phyloP scores from a whole-genome alignment of 2,888 invertebrate species.

The Acronicta psi region DNA sequence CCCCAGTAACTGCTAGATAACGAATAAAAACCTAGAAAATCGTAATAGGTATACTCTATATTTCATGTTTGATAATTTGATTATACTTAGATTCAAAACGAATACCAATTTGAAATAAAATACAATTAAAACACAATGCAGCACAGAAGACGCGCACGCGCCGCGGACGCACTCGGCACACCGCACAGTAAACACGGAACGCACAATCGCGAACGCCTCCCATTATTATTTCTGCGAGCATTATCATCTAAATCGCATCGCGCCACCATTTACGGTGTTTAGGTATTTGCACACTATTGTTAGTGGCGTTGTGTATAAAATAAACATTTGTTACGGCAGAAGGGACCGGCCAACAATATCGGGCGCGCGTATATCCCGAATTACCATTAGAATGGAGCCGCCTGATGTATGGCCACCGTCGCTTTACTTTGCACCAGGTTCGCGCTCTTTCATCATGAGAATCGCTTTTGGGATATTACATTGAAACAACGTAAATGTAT shows the following conservation, averaged over 20 bases:
- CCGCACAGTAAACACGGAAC: constrained; percentile 69
- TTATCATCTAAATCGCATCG: constrained; percentile 89
- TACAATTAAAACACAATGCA: constrained; percentile 45
- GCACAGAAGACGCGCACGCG: constrained; percentile 44
- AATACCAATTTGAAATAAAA: constrained; percentile 10
- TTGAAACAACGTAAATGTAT: constrained; percentile 40
- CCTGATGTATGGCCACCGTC: constrained; percentile 82
- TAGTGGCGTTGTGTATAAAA: constrained; percentile 89
- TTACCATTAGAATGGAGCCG: constrained; percentile 87
- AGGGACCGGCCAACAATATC: constrained; percentile 84
- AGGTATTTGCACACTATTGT: constrained; percentile 89
- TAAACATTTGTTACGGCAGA: constrained; percentile 88
- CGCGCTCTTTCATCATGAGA: constrained; percentile 56
- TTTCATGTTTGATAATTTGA: no score
- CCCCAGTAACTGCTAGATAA: no score
- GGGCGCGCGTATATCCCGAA: constrained; percentile 79
- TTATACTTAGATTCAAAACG: no score
- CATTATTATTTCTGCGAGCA: constrained; percentile 85
- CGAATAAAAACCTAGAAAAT: no score
- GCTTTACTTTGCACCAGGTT: constrained; percentile 59
- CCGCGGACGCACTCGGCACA: constrained; percentile 60
- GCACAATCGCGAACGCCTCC: constrained; percentile 75
- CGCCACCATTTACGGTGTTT: constrained; percentile 85
- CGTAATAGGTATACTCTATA: no score
- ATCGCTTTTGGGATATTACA: constrained; percentile 47